A percentile compares a stretch with the other conserved stretches of the same genome.
These are phyloP conservation scores for Mythimna pallens DNA, from an alignment of 2,888 invertebrate species.

Conservation along the genomic window DNA sequence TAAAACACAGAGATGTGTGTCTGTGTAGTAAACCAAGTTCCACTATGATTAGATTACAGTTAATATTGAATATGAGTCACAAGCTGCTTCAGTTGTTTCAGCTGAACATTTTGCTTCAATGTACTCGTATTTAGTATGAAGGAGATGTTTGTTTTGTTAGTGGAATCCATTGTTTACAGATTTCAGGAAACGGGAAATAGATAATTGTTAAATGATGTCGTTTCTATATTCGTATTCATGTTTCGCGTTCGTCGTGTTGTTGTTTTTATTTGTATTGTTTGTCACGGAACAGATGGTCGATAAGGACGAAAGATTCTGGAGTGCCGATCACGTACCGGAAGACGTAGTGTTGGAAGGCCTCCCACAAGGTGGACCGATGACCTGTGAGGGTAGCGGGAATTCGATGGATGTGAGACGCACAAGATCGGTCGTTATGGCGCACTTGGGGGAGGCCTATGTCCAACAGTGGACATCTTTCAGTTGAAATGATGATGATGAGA, in stretches of 20 bases:
- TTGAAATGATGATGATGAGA: too few relatives aligned
- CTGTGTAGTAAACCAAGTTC: conserved; percentile 25
- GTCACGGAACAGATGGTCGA: too few relatives aligned
- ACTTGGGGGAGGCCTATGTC: too few relatives aligned
- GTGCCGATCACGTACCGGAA: too few relatives aligned
- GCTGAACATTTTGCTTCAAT: conserved; percentile 27
- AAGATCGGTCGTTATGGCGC: too few relatives aligned
- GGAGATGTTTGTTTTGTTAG: conserved; percentile 9
- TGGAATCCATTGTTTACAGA: background rate
- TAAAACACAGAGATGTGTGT: conserved; percentile 24
- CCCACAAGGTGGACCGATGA: too few relatives aligned
- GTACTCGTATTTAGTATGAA: conserved; percentile 29
- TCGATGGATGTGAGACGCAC: too few relatives aligned
- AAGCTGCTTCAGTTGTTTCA: conserved; percentile 27
- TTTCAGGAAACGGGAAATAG: conserved; percentile 5
- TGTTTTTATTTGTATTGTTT: too few relatives aligned
- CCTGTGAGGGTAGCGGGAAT: too few relatives aligned
- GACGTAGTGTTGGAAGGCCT: too few relatives aligned
- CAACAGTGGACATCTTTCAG: too few relatives aligned
- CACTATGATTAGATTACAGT: conserved; percentile 38
- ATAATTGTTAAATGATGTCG: background rate
- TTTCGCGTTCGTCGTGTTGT: background rate
- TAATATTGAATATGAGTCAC: conserved; percentile 47
- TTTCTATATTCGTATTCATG: background rate
- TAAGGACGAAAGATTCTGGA: too few relatives aligned